Base-by-base conservation (phyloP, 92 coral and sea anemone species). In the Paragorgia papillata region DNA sequence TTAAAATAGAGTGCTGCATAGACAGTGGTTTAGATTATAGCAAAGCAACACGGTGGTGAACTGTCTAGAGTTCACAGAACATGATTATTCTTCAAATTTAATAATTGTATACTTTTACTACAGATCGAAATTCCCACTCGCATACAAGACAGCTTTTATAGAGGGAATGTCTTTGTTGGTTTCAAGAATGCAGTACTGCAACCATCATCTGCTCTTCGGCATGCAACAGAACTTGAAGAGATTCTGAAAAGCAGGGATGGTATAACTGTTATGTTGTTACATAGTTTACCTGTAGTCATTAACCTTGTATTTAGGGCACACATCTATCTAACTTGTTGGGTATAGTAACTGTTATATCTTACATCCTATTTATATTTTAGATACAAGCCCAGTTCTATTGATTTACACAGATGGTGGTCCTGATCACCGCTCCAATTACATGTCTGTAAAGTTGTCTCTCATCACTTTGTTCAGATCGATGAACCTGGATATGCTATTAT, bases 141-240 rank as follows among this genome's bases (percentile, higher is more conserved):
- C 30, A 60, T 76, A n/a, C 17, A 43, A n/a, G 61, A 69, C 6
- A 62, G 70, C 69, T 76, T 61, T 34, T 76, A 62, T 73, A 61
- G 73, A 26, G 73, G 73, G 24, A 61, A 76, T 43, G 73, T 76
- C 35, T 58, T 63, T 22, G 50, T 64, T 21, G 51, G 75, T 8
- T 63, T 61, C 44, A 66, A 66, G 25, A 46, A 66, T 29, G 14
- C 54, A 1, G n/a, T 40, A 25, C 5, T 40, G 35, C 73, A 66
- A 43, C 73, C 54, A 12, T 66, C 73, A 7, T 65, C 73, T 17
- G 43, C 73, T 3, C 30, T 66, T 14, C 18, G 73, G 12, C 32
- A 43, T 66, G 73, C 73, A 3, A 39, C 54, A 8, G 73, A 66
- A 27, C 53, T 66, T 22, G 9, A 40, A n/a, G 73, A n/a, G 27